Evolutionary conservation across 2,797 vertebrate species (phyloP), one percentile per base, ranked within the genome.

Genomic region (Brachymystax lenok): DNA sequence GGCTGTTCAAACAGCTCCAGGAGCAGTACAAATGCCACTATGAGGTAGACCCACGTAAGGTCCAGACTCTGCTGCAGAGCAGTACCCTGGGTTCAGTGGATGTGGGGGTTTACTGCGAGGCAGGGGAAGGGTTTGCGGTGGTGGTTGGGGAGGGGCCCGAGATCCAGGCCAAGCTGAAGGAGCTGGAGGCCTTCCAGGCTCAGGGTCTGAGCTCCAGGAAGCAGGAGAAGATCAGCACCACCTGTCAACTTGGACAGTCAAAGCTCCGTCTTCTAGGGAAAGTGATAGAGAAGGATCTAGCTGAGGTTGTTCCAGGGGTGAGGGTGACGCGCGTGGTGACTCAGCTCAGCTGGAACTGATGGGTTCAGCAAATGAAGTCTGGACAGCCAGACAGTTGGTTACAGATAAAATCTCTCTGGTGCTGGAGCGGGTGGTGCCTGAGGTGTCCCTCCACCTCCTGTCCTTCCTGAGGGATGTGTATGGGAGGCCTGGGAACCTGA

Each of bases 191-290:
- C 3, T 24, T 30, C 30, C 81, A 83, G 79, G 13, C 0, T 27
- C 54, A 14, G 75, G 21, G 3, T 91, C 75, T 7, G 0, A 0
- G 63, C 46, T 4, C 0, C 50, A 8, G 6, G 16, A 21, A 6
- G 30, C 69, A 81, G 72, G 77, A 30, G 59, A 51, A 81, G 75
- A 19, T n/a, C 19, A 82, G 67, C 30, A 83, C 24, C 0, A n/a
- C 54, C 61, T 69, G 33, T 28, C 74, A 69, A 12, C 3, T 92
- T 0, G 83, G 81, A 28, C 74, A 83, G 5, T 85, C 82, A 2
- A 87, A 85, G 72, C 81, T 85, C 12, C 61, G 76, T n/a, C 86
- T 91, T 50, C 69, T 90, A 4, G 70, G 82, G 77, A 14, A 73
- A 35, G 74, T 84, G 5, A 77, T 90, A 12, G 67, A 85, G 35